Evolutionary conservation across 2,797 vertebrate genomes (phyloP), one percentile per base, ranked within the genome.

Genomic region (Lophotriccus pileatus): DNA sequence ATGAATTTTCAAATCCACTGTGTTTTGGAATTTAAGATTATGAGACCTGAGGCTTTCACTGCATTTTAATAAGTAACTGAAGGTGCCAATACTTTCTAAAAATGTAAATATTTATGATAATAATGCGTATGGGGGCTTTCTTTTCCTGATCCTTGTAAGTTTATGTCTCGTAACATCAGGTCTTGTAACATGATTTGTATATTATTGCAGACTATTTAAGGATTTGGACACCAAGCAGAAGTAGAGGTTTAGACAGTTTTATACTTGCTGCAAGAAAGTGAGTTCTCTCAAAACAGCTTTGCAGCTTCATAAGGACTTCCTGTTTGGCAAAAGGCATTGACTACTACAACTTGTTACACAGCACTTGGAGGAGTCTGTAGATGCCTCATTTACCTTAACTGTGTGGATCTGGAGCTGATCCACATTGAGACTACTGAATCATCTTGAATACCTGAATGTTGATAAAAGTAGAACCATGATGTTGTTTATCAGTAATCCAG

Each of bases 351-450:
- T 89, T 89, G 87, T 84, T 95, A 47, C 10, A 19, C 4, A 97
- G 97, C 96, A 97, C 97, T 96, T 97, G 97, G 95, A 96, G 78
- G 92, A 94, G 87, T 88, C 39, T 43, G 2, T 27, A 83, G 87
- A 64, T 76, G 84, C 80, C 69, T 60, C 10, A 69, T 24, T 64
- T 90, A 75, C 55, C 52, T 90, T 69, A 88, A 46, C 32, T 86
- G 23, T 27, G 7, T 15, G 91, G 95, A 90, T 96, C 96, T 82
- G 59, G 62, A 34, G 82, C 49, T 13, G 77, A 92, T 96, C 93
- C 94, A 37, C 5, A 3, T 32, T 93, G 68, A 97, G 94, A 98
- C 98, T 98, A 98, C 98, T 98, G 98, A 98, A 77, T 74, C 7
- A 24, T 72, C 69, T 60, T 84, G 70, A 94, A 93, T 73, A 72